Evolutionary conservation across 2,113 vertebrate species (phyloP).

Genomic region (Urocitellus parryii): DNA sequence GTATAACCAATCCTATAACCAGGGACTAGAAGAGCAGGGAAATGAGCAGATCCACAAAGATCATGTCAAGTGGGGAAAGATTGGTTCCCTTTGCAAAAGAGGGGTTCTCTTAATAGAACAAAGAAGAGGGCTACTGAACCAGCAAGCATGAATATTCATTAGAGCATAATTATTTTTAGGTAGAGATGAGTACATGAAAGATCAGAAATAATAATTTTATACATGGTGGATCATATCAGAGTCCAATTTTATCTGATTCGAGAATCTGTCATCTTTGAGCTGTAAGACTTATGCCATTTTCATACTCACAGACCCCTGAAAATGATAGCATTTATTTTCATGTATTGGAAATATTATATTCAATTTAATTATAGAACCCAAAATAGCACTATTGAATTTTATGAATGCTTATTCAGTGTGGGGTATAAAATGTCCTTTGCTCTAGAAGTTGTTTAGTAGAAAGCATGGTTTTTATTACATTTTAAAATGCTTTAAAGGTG

Average conservation of each 20-base stretch:
- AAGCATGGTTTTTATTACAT: background rate
- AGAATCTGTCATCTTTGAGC: background rate
- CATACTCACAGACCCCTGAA: background rate
- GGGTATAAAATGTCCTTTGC: background rate
- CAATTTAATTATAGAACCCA: background rate
- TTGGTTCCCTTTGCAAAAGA: background rate
- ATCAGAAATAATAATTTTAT: background rate
- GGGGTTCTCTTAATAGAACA: background rate
- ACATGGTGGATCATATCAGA: background rate
- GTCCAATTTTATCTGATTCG: background rate
- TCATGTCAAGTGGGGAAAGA: background rate
- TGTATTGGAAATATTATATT: background rate
- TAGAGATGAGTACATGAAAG: background rate
- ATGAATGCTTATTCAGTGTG: background rate
- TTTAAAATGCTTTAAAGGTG: slow-evolving; percentile 31
- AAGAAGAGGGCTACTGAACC: background rate
- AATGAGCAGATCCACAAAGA: background rate
- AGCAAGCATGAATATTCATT: background rate
- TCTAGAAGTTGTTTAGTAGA: slow-evolving; percentile 7
- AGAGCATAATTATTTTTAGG: background rate
- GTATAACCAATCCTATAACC: background rate
- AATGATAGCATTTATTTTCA: background rate
- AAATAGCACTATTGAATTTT: background rate
- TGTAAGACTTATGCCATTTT: background rate
- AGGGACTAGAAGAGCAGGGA: background rate